A percentile compares a stretch with the other conserved stretches of the same genome.
Evolutionary conservation across 2,888 invertebrate genomes (phyloP).

Genomic region (Temnothorax ravouxi): DNA sequence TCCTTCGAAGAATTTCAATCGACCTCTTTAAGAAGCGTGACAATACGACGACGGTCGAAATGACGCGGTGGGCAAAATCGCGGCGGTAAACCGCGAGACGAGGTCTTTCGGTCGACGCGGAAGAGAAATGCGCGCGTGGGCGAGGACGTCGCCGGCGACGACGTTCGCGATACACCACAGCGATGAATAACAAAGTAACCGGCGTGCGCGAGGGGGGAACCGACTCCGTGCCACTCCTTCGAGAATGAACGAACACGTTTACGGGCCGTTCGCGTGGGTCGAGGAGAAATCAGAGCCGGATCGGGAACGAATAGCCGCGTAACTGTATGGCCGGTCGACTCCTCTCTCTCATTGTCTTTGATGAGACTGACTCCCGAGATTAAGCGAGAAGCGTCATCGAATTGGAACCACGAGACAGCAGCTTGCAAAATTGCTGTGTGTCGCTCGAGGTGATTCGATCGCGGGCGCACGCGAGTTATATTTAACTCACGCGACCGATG

Average conservation of each 20-base stretch:
- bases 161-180: neutral
- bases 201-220: neutral
- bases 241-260: conserved; percentile 37
- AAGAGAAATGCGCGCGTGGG: conserved; percentile 4
- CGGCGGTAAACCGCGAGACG: neutral
- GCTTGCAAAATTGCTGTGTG: neutral
- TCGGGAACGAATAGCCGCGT: conserved; percentile 64
- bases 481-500: conserved; percentile 13
- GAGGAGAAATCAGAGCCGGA: conserved; percentile 78
- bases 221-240: conserved; percentile 41
- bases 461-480: neutral
- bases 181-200: conserved; percentile 25
- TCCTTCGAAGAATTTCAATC: neutral
- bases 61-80: neutral
- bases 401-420: neutral
- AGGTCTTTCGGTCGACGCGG: neutral
- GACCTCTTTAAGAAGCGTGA: neutral
- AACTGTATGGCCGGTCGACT: conserved; percentile 22
- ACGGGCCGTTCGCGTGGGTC: conserved; percentile 70
- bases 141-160: neutral
- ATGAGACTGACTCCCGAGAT: neutral
- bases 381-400: neutral
- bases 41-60: neutral
- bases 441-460: neutral
- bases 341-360: conserved; percentile 27